Conservation (phyloP, 30 jellyfish, hydroid and myxozoan genomes). For the Hydra vulgaris region DNA sequence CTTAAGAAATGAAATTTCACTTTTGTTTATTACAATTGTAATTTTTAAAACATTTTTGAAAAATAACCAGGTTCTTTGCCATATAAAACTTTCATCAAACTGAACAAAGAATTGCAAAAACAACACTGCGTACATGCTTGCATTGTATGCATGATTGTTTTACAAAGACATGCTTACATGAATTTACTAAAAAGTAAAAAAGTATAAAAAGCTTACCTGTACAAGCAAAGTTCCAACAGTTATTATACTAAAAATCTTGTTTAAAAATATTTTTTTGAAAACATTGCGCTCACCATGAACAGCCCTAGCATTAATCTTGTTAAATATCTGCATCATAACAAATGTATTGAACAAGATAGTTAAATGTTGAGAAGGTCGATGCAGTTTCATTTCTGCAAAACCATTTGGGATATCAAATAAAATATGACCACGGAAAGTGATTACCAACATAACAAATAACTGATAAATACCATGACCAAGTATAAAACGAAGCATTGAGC, state of each 20-base stretch:
- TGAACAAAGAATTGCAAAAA: no score
- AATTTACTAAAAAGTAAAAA: not conserved
- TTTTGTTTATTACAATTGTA: not conserved
- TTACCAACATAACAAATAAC: conserved; percentile 66
- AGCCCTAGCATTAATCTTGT: conserved; percentile 91
- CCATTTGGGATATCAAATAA: conserved; percentile 82
- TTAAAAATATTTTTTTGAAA: conserved; percentile 56
- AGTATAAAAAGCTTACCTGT: conserved; percentile 42
- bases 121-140: no score
- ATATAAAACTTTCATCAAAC: no score
- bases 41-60: no score
- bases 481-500: conserved; percentile 91
- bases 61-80: no score
- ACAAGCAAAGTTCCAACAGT: conserved; percentile 77
- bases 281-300: conserved; percentile 99
- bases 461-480: conserved; percentile 92
- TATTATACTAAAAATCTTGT: conserved; percentile 68
- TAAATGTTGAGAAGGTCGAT: conserved; percentile 83
- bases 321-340: conserved; percentile 95
- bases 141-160: no score
- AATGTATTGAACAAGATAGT: conserved; percentile 94
- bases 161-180: no score
- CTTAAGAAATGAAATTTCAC: not conserved
- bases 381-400: conserved; percentile 9
- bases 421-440: conserved; percentile 79